These are phyloP conservation scores for Xiphophorus birchmanni DNA, from an alignment of 2,797 vertebrate species.

Conservation along the genomic window DNA sequence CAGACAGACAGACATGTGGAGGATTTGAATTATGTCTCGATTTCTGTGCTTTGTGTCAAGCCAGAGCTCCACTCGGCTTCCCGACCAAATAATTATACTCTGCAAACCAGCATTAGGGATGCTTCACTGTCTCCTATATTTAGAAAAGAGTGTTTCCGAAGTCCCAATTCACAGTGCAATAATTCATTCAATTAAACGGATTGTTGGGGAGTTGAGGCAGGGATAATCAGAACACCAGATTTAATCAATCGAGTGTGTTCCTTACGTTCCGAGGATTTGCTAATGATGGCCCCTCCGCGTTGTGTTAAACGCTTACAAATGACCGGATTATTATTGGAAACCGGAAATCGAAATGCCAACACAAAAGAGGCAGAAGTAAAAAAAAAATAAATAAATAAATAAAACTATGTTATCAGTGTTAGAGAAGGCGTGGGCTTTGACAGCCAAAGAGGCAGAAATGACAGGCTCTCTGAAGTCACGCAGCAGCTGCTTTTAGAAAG, in stretches of 20 bases:
- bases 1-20: slow-evolving; percentile 28
- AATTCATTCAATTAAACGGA: slow-evolving; percentile 55
- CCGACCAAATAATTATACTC: slow-evolving; percentile 55
- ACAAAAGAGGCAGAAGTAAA: neutral
- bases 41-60: slow-evolving; percentile 41
- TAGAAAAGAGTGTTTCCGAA: slow-evolving; percentile 45
- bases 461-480: slow-evolving; percentile 5
- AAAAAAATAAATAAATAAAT: neutral
- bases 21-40: slow-evolving; percentile 56
- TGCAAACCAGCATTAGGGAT: slow-evolving; percentile 53
- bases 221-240: slow-evolving; percentile 38
- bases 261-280: slow-evolving; percentile 38
- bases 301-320: slow-evolving; percentile 22
- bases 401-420: neutral
- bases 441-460: neutral
- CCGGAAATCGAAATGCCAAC: slow-evolving; percentile 1
- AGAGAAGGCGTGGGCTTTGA: neutral
- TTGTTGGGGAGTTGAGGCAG: slow-evolving; percentile 33
- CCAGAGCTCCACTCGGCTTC: slow-evolving; percentile 40
- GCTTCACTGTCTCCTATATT: slow-evolving; percentile 59
- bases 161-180: slow-evolving; percentile 40
- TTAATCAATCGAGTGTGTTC: slow-evolving; percentile 45
- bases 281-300: neutral
- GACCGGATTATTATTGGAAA: slow-evolving; percentile 26
- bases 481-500: slow-evolving; percentile 1